phyloP scores from a whole-genome alignment of 2,113 vertebrate species.

The Corythaixoides concolor region DNA sequence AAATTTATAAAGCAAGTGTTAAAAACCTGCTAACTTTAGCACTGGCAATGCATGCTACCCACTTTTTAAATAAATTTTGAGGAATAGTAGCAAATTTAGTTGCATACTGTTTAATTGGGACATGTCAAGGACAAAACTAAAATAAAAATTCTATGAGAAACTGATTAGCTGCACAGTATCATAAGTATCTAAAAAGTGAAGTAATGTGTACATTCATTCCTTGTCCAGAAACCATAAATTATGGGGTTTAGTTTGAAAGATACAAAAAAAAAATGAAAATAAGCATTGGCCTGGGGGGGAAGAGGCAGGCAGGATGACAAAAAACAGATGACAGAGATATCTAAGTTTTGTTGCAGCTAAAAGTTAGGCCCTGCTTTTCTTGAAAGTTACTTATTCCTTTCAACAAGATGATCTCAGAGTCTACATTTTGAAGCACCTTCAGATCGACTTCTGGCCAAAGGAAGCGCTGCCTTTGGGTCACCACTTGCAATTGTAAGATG shows the following conservation, averaged over 20 bases:
- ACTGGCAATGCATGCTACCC: fast-evolving
- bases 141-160: background rate
- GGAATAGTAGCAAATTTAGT: background rate
- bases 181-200: background rate
- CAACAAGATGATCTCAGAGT: background rate
- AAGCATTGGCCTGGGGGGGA: background rate
- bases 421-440: background rate
- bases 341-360: background rate
- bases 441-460: background rate
- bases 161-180: background rate
- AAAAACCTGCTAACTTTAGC: background rate
- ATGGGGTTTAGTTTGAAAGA: background rate
- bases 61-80: background rate
- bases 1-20: background rate
- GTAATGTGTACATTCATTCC: background rate
- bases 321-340: background rate
- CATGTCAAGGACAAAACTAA: background rate
- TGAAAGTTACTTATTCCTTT: background rate
- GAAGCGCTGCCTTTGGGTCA: background rate
- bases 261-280: background rate
- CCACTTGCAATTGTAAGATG: background rate
- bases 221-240: background rate
- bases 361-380: background rate
- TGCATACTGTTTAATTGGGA: background rate
- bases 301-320: background rate